Conservation (phyloP, 1,140 invertebrate species). For the Eupristina koningsbergeri region DNA sequence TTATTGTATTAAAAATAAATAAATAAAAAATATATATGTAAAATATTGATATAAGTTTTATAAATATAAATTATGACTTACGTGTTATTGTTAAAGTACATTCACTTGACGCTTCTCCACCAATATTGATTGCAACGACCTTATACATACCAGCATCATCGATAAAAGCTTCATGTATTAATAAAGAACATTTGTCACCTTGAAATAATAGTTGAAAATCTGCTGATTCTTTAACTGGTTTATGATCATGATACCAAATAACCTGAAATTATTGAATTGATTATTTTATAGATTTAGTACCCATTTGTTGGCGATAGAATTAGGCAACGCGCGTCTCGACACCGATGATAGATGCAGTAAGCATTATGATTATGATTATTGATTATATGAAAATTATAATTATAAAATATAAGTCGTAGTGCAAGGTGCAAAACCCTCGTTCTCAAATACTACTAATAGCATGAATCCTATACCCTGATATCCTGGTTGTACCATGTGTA, state of each 20-base stretch:
- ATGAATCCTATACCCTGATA: too few species aligned
- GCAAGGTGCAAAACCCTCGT: too few species aligned
- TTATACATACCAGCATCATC: slow-evolving; percentile 87
- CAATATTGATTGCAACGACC: slow-evolving; percentile 86
- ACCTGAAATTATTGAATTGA: slow-evolving; percentile 70
- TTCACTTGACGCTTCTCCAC: slow-evolving; percentile 83
- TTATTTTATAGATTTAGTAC: slow-evolving; percentile 37
- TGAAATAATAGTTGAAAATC: slow-evolving; percentile 87
- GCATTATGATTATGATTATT: too few species aligned
- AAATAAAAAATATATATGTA: too few species aligned
- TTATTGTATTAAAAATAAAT: not conserved
- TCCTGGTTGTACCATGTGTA: too few species aligned
- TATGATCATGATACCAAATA: slow-evolving; percentile 89
- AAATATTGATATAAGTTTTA: too few species aligned
- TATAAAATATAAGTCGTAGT: too few species aligned
- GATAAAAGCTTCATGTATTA: slow-evolving; percentile 82
- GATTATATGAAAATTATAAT: too few species aligned
- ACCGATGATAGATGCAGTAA: too few species aligned
- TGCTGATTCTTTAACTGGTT: slow-evolving; percentile 87
- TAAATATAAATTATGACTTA: slow-evolving; percentile 55
- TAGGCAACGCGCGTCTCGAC: too few species aligned
- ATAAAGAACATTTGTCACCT: slow-evolving; percentile 85
- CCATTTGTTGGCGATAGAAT: too few species aligned
- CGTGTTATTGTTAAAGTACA: slow-evolving; percentile 78
- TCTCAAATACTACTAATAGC: too few species aligned